Evolutionary conservation across 2,113 vertebrate species (phyloP).

Genomic region (Scortum barcoo): DNA sequence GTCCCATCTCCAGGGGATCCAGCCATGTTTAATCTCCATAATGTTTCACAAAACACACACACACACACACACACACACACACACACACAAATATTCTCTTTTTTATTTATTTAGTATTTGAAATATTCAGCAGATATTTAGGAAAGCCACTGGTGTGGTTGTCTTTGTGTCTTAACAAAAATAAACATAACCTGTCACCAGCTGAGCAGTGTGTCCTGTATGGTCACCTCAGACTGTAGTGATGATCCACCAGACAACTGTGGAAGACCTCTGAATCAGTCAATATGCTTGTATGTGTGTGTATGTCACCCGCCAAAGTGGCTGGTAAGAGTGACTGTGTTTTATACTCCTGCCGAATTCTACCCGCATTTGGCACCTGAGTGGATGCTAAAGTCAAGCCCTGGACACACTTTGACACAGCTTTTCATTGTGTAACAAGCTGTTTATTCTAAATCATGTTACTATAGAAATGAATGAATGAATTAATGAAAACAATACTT

Average conservation of each 20-base stretch:
- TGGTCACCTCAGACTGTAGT: neutral
- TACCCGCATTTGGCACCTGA: no score
- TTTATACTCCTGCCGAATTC: no score
- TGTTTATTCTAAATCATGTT: no score
- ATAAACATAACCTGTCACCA: neutral
- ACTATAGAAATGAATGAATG: no score
- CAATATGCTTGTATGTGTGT: no score
- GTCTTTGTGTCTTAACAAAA: neutral
- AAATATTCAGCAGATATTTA: neutral
- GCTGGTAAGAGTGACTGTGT: no score
- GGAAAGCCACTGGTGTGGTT: neutral
- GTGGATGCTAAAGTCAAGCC: no score
- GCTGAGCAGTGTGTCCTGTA: neutral
- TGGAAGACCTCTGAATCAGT: neutral
- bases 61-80: neutral
- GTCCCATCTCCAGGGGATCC: neutral
- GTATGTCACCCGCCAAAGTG: no score
- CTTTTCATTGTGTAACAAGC: no score
- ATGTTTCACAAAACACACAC: slow-evolving; percentile 1
- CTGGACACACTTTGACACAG: no score
- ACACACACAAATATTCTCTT: neutral
- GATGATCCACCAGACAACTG: neutral
- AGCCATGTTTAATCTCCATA: slow-evolving; percentile 32
- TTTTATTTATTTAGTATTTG: neutral
- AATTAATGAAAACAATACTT: no score